These are phyloP conservation scores for Diphyllodes magnificus DNA, from an alignment of 2,113 vertebrate species.

Conservation along the genomic window DNA sequence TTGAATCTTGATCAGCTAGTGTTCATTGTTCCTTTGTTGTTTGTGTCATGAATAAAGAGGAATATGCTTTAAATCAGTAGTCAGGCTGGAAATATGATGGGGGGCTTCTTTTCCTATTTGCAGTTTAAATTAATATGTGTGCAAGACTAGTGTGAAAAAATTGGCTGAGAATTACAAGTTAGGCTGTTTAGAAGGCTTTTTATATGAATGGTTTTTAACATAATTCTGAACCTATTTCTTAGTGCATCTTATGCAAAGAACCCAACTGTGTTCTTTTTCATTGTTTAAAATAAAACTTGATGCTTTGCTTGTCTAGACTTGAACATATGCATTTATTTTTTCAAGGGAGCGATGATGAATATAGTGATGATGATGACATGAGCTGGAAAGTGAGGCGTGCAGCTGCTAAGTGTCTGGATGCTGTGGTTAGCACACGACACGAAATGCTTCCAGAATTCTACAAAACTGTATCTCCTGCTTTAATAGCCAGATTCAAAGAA, in stretches of 20 bases:
- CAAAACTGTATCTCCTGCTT: constrained; percentile 92
- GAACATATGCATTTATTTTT: constrained; percentile 36
- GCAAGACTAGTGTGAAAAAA: not conserved
- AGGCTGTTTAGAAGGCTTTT: not conserved
- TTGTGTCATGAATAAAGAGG: not conserved
- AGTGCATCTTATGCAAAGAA: not conserved
- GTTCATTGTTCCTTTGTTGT: not conserved
- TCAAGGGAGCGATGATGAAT: constrained; percentile 95
- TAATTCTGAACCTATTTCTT: not conserved
- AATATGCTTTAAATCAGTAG: not conserved
- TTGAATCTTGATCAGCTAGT: not conserved
- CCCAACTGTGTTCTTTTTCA: not conserved
- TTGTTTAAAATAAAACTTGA: not conserved
- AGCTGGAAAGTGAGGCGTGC: constrained; percentile 98
- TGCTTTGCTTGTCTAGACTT: constrained; percentile 8
- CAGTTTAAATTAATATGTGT: not conserved
- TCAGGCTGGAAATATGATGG: not conserved
- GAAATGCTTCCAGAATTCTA: constrained; percentile 99
- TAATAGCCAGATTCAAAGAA: constrained; percentile 96
- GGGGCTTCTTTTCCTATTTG: not conserved
- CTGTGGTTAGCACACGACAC: constrained; percentile 95
- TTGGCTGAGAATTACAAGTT: not conserved
- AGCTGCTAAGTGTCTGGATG: constrained; percentile 94
- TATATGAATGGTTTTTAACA: not conserved
- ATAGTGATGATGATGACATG: constrained; percentile 98